Percentiles rank a stretch among this genome's conserved stretches.
Evolutionary conservation across 2,113 vertebrate species (phyloP).

Genomic region (Spheniscus mendiculus): DNA sequence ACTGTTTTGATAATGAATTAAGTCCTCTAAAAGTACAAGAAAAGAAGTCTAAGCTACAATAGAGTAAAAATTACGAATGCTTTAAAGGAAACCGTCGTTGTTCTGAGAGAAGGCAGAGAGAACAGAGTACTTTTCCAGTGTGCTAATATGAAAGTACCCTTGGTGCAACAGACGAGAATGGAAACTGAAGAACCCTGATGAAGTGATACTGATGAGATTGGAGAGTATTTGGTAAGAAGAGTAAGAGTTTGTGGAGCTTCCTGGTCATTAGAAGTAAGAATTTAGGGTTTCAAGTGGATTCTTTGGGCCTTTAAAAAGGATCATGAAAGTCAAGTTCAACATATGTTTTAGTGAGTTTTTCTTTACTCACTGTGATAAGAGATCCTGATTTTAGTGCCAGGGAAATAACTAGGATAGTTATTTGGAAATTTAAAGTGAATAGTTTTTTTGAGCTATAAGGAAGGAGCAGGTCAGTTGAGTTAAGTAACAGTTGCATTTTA

Average conservation of each 20-base stretch:
- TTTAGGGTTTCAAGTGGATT: neutral
- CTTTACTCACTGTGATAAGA: neutral
- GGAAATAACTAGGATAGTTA: neutral
- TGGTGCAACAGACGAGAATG: neutral
- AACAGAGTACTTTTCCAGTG: neutral
- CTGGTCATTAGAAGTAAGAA: neutral
- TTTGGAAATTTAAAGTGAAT: neutral
- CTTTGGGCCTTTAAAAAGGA: neutral
- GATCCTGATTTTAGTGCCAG: neutral
- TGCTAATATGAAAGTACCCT: neutral
- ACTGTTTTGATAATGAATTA: neutral
- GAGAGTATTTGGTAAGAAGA: neutral
- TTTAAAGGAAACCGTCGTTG: neutral
- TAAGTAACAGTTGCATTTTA: neutral
- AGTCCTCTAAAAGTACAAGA: neutral
- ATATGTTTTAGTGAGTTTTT: neutral
- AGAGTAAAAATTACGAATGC: neutral
- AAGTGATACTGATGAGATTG: neutral
- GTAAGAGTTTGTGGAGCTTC: neutral
- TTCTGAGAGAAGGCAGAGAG: neutral
- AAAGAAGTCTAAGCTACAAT: neutral
- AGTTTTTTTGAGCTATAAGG: neutral
- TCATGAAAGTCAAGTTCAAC: neutral
- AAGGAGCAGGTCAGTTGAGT: neutral
- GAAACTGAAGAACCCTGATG: neutral